phyloP scores from a whole-genome alignment of 2,797 vertebrate genomes.

The Melanotaenia trifasciata region DNA sequence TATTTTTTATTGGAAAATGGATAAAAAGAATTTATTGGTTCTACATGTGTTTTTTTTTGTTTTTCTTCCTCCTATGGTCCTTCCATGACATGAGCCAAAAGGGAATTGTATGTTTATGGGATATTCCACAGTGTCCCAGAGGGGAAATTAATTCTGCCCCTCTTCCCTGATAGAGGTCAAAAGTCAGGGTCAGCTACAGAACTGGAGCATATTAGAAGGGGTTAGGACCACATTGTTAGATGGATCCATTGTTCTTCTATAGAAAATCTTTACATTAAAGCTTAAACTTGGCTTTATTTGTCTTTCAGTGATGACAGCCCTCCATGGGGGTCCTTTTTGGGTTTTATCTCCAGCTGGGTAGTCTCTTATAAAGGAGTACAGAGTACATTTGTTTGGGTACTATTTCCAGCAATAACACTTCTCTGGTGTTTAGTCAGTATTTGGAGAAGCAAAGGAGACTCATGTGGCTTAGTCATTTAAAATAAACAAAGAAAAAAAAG shows the following conservation, averaged over 20 bases:
- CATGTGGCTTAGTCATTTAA: not conserved
- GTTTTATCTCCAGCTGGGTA: not conserved
- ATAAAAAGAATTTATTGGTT: slow-evolving; percentile 81
- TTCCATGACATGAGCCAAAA: not conserved
- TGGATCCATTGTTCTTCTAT: not conserved
- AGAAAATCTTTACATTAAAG: slow-evolving; percentile 5
- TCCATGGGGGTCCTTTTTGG: not conserved
- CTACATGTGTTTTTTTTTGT: slow-evolving; percentile 50
- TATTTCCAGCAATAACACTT: not conserved
- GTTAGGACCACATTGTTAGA: rapidly evolving
- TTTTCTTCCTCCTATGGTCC: slow-evolving; percentile 25
- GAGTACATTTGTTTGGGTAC: not conserved
- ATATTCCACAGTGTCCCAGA: slow-evolving; percentile 23
- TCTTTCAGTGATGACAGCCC: not conserved
- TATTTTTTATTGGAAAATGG: slow-evolving; percentile 98
- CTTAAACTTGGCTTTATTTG: not conserved
- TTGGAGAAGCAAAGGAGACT: not conserved
- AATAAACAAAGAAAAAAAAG: not conserved
- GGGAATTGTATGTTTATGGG: slow-evolving; percentile 38
- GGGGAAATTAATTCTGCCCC: slow-evolving; percentile 9
- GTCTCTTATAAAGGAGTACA: not conserved
- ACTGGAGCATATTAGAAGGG: not conserved
- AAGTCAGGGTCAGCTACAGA: slow-evolving; percentile 19
- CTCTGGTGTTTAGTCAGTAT: not conserved
- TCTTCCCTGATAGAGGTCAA: slow-evolving; percentile 22